Base-by-base conservation (phyloP, 53 echinoderm and acorn worm species). In the Luidia sarsii region DNA sequence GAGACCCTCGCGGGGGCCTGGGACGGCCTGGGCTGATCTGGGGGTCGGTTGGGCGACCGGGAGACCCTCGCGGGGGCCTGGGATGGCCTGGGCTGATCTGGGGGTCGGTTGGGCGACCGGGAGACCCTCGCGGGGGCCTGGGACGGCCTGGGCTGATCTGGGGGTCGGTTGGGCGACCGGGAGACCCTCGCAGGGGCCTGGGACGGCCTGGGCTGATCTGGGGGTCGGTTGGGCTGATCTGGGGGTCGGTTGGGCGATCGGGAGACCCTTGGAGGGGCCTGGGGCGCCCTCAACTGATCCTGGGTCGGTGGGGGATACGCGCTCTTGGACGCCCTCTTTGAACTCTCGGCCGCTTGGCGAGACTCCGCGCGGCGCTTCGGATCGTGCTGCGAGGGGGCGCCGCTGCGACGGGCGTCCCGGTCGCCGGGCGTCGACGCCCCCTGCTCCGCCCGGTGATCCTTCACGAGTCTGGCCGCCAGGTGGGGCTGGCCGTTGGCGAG, bases 171-270 rank as follows among this genome's bases (percentile, higher is more conserved):
- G n/a, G n/a, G n/a, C n/a, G n/a, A n/a, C n/a, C n/a, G n/a, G n/a
- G n/a, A n/a, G n/a, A n/a, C n/a, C n/a, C n/a, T n/a, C n/a, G 61
- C 61, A 0, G 41, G 60, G 8, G 61, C 77, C 33, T 45, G 59
- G 1, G 29, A 20, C n/a, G 43, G 46, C 0, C 21, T 38, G 61
- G 16, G 41, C 27, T 59, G 59, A 37, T 14, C 56, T 22, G 33
- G 62, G 41, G 9, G 59, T 25, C 9, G 74, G n/a, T n/a, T n/a
- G n/a, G n/a, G n/a, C n/a, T n/a, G n/a, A 24, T 22, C 22, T 57
- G 7, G 74, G 25, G 29, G 59, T 43, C 59, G 3, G 39, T 38
- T 46, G 1, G 60, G 77, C 18, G 77, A 77, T 60, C 32, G 59
- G 15, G 77, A 77, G 30, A 27, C 25, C 48, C 48, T 60, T 1